These are phyloP conservation scores for Drosophila biarmipes DNA, from an alignment of 1,140 invertebrate species.

Conservation along the genomic window DNA sequence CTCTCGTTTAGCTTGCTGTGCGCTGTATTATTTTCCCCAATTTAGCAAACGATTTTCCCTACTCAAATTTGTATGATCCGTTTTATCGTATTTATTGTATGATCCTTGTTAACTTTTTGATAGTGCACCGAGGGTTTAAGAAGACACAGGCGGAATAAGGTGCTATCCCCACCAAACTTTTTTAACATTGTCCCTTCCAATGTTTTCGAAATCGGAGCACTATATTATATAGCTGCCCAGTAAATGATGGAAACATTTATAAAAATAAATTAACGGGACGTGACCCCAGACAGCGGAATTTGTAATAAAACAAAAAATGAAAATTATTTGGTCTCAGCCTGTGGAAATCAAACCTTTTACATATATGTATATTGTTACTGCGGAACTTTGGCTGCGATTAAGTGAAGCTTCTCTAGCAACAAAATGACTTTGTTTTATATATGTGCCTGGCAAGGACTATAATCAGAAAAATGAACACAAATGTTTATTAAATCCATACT, in stretches of 20 bases:
- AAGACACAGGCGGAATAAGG: too few species aligned
- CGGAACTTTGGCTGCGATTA: constrained; percentile 1
- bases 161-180: too few species aligned
- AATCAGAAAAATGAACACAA: constrained; percentile 41
- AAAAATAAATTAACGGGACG: too few species aligned
- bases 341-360: too few species aligned
- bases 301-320: too few species aligned
- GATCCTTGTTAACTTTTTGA: constrained; percentile 47
- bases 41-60: constrained; percentile 72
- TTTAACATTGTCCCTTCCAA: too few species aligned
- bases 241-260: too few species aligned
- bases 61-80: constrained; percentile 68
- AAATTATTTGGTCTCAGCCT: too few species aligned
- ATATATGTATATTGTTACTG: not conserved
- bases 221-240: too few species aligned
- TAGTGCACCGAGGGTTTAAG: not conserved
- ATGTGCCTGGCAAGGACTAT: constrained; percentile 3
- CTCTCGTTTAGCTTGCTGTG: not conserved
- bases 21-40: constrained; percentile 71
- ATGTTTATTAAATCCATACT: constrained; percentile 80
- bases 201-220: too few species aligned
- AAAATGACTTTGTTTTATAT: not conserved
- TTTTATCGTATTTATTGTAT: constrained; percentile 49
- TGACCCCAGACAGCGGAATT: not conserved
- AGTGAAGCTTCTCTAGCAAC: constrained; percentile 4